Evolutionary conservation across 1,140 invertebrate genomes (phyloP), one percentile per base, ranked within the genome.

Genomic region (Drosophila aff.): DNA sequence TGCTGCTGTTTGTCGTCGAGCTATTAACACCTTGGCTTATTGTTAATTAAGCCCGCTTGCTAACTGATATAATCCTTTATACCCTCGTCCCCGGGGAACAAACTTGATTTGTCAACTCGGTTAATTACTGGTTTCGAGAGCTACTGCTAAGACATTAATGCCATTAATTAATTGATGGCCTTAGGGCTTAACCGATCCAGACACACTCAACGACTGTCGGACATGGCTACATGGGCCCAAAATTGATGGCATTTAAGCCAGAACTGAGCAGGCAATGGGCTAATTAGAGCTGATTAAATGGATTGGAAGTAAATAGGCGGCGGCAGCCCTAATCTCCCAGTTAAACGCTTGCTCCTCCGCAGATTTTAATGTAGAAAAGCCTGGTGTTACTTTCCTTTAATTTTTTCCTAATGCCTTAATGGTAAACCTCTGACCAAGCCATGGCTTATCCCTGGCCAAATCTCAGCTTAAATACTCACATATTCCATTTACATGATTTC

Each of bases 101-200:
- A 43, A 65, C 79, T 59, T 75, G 82, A 85, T 85, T 81, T 82
- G 76, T 87, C 84, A 84, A 89, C 87, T 84, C 69, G 60, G 50
- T 75, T 90, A 90, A 89, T 89, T 84, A 81, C 67, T 64, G 50
- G 84, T 66, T 66, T 82, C 76, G 36, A 79, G 75, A 68, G 58
- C 60, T 18, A 44, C 76, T 63, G 71, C 49, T 81, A 79, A 68
- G 43, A 62, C 81, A 66, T 83, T 84, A 89, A 89, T 83, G 55
- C 63, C 52, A 72, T 81, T 89, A 90, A 89, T 89, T 89, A 89
- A 81, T 75, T 72, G 84, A 84, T 89, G 81, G 77, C 64, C 62
- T 83, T 64, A 61, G 53, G 78, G 69, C 68, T 47, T 15, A 71
- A 46, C 65, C 64, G 74, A 77, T 77, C 74, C 58, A 63, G 66